Conservation (phyloP, 2,888 invertebrate species). For the Tiphia femorata region DNA sequence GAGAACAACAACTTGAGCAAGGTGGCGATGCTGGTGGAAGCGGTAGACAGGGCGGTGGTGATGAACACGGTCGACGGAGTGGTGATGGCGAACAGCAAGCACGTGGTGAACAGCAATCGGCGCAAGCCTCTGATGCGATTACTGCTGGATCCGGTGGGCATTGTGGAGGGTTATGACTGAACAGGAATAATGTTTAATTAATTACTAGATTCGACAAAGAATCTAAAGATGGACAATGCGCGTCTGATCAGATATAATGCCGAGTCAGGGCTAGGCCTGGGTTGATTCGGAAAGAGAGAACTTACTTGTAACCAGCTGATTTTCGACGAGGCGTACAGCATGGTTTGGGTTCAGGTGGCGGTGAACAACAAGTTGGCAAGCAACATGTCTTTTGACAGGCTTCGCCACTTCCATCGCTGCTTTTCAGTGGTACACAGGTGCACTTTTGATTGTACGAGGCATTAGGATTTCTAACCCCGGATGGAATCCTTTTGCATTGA, state of each 20-base stretch:
- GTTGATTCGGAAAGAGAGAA: too few species aligned
- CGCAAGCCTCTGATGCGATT: background rate
- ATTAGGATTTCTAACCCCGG: slow-evolving; percentile 9
- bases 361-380: slow-evolving; percentile 6
- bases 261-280: too few species aligned
- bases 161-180: too few species aligned
- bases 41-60: background rate
- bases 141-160: too few species aligned
- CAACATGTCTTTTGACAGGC: slow-evolving; percentile 20
- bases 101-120: slow-evolving; percentile 8
- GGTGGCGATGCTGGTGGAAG: too few species aligned
- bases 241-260: too few species aligned
- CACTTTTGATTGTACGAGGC: too few species aligned
- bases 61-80: background rate
- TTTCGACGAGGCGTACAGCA: background rate
- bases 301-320: too few species aligned
- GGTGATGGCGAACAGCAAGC: slow-evolving; percentile 20
- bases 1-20: too few species aligned
- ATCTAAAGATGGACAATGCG: too few species aligned
- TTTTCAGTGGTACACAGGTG: slow-evolving; percentile 18
- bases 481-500: slow-evolving; percentile 56
- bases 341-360: slow-evolving; percentile 3
- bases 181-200: too few species aligned
- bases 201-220: too few species aligned
- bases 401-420: slow-evolving; percentile 25